These are phyloP conservation scores for Plemyria rubiginata DNA, from an alignment of 2,888 invertebrate species.

Conservation along the genomic window DNA sequence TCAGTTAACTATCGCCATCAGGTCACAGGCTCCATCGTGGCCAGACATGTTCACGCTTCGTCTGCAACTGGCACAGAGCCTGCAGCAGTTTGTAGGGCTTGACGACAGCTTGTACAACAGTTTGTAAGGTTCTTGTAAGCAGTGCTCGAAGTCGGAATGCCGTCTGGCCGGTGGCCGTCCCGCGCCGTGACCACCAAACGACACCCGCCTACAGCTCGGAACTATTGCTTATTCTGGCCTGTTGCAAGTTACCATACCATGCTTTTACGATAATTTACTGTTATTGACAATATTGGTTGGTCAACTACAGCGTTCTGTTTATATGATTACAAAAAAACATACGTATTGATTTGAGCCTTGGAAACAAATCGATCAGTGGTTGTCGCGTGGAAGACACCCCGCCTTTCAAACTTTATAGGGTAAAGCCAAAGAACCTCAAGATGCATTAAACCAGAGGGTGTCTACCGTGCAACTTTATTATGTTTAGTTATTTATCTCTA, in stretches of 20 bases:
- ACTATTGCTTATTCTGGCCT: constrained; percentile 18
- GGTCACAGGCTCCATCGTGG: constrained; percentile 19
- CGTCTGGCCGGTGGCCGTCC: constrained; percentile 41
- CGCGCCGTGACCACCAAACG: constrained; percentile 36
- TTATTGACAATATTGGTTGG: constrained; percentile 13
- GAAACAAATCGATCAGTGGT: not conserved
- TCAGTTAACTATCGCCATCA: constrained; percentile 21
- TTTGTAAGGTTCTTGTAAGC: constrained; percentile 12
- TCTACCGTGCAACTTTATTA: too few relatives aligned
- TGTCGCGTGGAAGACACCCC: not conserved
- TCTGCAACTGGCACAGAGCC: constrained; percentile 20
- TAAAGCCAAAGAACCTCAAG: too few relatives aligned
- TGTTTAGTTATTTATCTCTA: not conserved
- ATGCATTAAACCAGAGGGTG: too few relatives aligned
- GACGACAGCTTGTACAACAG: constrained; percentile 2
- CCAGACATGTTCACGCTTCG: constrained; percentile 23
- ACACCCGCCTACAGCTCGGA: constrained; percentile 17
- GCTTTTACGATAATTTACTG: constrained; percentile 17
- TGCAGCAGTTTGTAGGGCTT: constrained; percentile 10
- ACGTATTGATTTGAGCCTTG: not conserved
- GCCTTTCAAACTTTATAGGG: too few relatives aligned
- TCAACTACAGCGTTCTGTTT: constrained; percentile 4
- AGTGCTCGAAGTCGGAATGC: constrained; percentile 46
- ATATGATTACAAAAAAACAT: not conserved
- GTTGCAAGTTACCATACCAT: constrained; percentile 8